Base-by-base conservation (phyloP, 2,113 vertebrate species). In the Crocuta crocuta region DNA sequence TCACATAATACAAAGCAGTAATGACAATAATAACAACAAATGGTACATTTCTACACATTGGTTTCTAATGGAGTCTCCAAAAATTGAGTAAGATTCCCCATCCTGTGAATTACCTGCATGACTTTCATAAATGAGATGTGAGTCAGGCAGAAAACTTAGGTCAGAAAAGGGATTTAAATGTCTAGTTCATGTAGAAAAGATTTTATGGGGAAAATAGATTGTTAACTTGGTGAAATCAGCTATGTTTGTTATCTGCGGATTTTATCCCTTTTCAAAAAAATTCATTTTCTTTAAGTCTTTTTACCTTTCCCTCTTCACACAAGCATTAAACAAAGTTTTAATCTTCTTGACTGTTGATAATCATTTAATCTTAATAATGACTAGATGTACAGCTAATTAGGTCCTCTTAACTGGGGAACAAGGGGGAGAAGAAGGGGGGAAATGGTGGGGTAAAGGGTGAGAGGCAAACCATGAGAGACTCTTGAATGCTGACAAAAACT, bases 331-430 rank as follows among this genome's bases (percentile, higher is more conserved):
- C 35, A 28, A 43, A 45, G 3, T 65, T 73, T 74, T 48, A 71
- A n/a, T 95, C 7, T 73, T 89, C 35, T 33, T 82, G 70, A 76
- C 24, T 85, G n/a, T 26, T 65, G 70, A 12, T 73, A 70, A 63
- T 70, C 7, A 78, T n/a, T 91, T 65, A 63, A 84, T 28, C 5
- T 88, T 78, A 68, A 95, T 71, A 71, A 74, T 45, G 31, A 92
- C 23, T 55, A 71, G 5, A 39, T 33, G 1, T 45, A 70, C 16
- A 45, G 17, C 23, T 35, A 65, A 10, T 63, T 79, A 79, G 43
- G 65, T 4, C 26, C n/a, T 84, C 19, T 39, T 90, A 74, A 39
- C 39, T 39, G 39, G 3, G 39, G 39, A 39, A 39, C 39, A 39
- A 39, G 39, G 39, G 39, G 39, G 39, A 39, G 39, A 39, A 39